phyloP scores from a whole-genome alignment of 2,888 invertebrate genomes.

The Anagyrus pseudococci region DNA sequence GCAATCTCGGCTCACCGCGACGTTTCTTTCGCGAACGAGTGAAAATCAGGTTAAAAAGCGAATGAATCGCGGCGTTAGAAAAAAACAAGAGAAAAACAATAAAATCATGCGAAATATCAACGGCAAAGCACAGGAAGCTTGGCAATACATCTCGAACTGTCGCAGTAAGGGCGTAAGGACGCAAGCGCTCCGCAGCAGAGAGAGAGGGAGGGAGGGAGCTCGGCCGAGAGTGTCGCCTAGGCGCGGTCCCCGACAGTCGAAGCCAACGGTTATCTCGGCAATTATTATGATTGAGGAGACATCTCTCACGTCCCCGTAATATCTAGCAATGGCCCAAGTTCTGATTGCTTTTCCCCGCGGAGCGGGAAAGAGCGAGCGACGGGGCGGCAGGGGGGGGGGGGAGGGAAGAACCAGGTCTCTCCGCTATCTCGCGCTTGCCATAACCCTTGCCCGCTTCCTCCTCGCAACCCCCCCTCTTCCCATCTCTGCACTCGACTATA shows the following conservation, averaged over 20 bases:
- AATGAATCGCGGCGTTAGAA: no score
- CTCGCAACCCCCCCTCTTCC: constrained; percentile 14
- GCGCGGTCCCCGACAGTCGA: not conserved
- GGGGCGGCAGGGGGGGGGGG: no score
- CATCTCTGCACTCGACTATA: not conserved
- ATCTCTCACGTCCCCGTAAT: constrained; percentile 62
- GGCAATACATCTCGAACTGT: no score
- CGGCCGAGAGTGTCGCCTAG: not conserved
- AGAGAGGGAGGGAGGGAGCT: not conserved
- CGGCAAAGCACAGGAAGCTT: no score
- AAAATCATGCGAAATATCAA: no score
- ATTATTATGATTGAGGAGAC: constrained; percentile 63
- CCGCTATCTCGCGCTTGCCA: constrained; percentile 35
- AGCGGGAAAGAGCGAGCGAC: no score
- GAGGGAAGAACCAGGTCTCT: no score
- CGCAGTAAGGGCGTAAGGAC: no score
- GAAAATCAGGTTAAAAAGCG: no score
- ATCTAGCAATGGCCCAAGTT: constrained; percentile 62
- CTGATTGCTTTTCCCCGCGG: constrained; percentile 58
- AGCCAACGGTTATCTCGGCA: constrained; percentile 55
- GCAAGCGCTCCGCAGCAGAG: not conserved
- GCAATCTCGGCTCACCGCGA: no score
- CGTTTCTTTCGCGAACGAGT: no score
- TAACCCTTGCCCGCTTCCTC: constrained; percentile 39
- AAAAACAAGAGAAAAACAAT: no score